Base-by-base conservation (phyloP, 2,113 vertebrate species). In the Neodontobutis hainanensis region DNA sequence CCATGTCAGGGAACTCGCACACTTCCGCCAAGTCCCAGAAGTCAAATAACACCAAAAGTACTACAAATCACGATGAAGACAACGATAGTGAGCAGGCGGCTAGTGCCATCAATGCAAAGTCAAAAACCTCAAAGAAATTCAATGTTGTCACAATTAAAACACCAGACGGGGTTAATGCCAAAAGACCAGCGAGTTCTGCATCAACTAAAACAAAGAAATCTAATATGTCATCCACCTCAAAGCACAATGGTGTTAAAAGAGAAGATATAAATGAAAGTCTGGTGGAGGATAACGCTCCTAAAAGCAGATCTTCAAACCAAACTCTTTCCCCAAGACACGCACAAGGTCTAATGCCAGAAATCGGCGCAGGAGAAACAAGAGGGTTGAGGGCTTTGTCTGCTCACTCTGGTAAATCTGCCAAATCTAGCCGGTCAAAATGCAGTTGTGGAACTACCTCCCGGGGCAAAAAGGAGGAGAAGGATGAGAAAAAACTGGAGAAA, bases 161-260 rank as follows among this genome's bases (percentile, higher is more conserved):
- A 16, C 59, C 77, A 52, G 77, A 74, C 9, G 65, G 4, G 2
- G 56, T 9, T 58, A 63, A 69, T 45, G 62, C 58, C 34, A 69
- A 87, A 5, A 15, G 67, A 0, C 1, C 79, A 51, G 42, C 6
- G 0, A 88, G 89, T n/a, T 72, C 63, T 32, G 40, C 55, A 7
- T 90, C 90, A 0, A 68, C 11, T 14, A 88, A 81, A 62, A 90
- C 90, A 14, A 61, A 6, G 16, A 90, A 82, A 66, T 87, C 83
- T 16, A 88, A 6, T 48, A 78, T 55, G 34, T 82, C 75, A 16
- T 5, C 80, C 48, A 78, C 47, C 32, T 72, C 81, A 7, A 38
- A 48, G 15, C 44, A 44, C 51, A 69, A 73, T 0, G 34, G 11
- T 32, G 55, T 47, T 65, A 62, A 82, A 64, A 70, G 59, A 14